phyloP scores from a whole-genome alignment of 1,140 invertebrate species.

The Drosophila navojoa region DNA sequence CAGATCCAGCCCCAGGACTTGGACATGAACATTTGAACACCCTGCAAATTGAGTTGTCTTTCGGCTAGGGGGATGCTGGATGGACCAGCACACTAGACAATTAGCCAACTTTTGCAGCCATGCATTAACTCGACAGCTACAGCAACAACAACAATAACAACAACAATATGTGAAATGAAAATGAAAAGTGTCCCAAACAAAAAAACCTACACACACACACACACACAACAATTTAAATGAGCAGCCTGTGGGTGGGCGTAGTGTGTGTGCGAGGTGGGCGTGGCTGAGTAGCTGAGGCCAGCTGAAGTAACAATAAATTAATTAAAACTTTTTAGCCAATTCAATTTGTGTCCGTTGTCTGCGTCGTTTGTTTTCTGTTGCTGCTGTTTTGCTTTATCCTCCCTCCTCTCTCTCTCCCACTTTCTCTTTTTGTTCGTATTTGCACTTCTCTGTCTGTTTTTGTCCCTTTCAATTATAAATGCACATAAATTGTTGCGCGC shows the following conservation, averaged over 20 bases:
- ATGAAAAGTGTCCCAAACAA: slow-evolving; percentile 45
- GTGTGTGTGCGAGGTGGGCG: background rate
- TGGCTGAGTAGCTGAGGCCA: slow-evolving; percentile 36
- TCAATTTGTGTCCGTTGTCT: slow-evolving; percentile 78
- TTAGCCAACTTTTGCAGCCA: slow-evolving; percentile 75
- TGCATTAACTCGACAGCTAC: slow-evolving; percentile 73
- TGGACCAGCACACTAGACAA: slow-evolving; percentile 54
- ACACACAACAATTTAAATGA: slow-evolving; percentile 73
- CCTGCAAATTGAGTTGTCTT: slow-evolving; percentile 44
- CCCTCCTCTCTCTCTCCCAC: no score
- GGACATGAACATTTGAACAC: slow-evolving; percentile 21
- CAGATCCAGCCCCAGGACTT: background rate
- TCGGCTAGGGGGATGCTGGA: background rate
- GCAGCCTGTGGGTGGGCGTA: slow-evolving; percentile 43
- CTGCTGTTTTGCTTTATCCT: no score
- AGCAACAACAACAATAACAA: slow-evolving; percentile 30
- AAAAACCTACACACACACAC: slow-evolving; percentile 1
- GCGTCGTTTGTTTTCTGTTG: slow-evolving; percentile 46
- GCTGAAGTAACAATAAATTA: slow-evolving; percentile 81
- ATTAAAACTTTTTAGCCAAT: slow-evolving; percentile 83
- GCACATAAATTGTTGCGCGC: slow-evolving; percentile 75
- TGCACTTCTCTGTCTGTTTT: slow-evolving; percentile 29
- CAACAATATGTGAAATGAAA: slow-evolving; percentile 30
- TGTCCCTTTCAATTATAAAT: slow-evolving; percentile 78
- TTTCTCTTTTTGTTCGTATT: no score